Percentiles rank a stretch among this genome's conserved stretches.
phyloP scores from a whole-genome alignment of 2,888 invertebrate species.

The Aphodius granarius region DNA sequence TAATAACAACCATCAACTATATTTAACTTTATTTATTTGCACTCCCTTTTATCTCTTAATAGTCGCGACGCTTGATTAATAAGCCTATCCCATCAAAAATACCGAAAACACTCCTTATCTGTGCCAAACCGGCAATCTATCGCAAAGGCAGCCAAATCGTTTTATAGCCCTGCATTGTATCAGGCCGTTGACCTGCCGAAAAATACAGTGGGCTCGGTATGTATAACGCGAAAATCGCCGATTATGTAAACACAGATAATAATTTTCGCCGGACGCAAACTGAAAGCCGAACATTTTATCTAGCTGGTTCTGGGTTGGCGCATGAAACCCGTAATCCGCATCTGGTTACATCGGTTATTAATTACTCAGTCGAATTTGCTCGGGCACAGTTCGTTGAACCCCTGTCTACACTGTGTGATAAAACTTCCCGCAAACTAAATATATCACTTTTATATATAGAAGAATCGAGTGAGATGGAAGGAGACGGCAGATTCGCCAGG shows the following conservation, averaged over 20 bases:
- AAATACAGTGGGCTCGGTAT: background rate
- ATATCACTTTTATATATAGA: background rate
- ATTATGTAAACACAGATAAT: constrained; percentile 21
- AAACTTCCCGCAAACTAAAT: background rate
- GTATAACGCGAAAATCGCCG: constrained; percentile 5
- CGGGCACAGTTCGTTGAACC: background rate
- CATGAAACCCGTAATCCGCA: background rate
- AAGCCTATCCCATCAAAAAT: background rate
- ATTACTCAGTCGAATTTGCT: background rate
- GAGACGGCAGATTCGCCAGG: background rate
- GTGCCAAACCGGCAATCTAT: background rate
- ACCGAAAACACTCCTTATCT: background rate
- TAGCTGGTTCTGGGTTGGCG: background rate
- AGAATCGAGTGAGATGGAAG: background rate
- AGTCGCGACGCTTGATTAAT: background rate
- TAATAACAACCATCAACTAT: background rate
- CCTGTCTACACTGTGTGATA: background rate
- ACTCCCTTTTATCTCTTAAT: background rate
- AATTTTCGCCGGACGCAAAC: background rate
- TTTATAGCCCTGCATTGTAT: background rate
- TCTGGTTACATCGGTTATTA: background rate
- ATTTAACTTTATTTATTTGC: background rate
- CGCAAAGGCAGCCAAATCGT: background rate
- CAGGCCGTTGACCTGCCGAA: background rate
- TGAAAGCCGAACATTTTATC: background rate